These are phyloP conservation scores for Elanus axillaris DNA, from an alignment of 2,113 vertebrate genomes.

Conservation along the genomic window DNA sequence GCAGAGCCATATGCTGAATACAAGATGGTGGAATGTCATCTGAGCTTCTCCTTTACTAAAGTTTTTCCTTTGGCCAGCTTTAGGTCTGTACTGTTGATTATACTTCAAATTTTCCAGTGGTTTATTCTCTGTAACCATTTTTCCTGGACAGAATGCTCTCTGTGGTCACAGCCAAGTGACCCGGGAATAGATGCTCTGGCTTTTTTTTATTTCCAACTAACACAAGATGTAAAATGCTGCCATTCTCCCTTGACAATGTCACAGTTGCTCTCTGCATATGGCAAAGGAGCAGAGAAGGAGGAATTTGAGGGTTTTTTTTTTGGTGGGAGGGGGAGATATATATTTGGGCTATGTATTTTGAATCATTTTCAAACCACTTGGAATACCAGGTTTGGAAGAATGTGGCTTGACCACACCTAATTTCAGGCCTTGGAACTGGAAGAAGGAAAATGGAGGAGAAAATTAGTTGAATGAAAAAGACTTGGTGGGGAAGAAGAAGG, in stretches of 20 bases:
- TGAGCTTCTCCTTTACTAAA: not conserved
- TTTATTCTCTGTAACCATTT: not conserved
- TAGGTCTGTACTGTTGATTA: not conserved
- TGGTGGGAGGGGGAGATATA: too few species aligned
- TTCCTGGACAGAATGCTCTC: not conserved
- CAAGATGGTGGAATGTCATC: not conserved
- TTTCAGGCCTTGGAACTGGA: not conserved
- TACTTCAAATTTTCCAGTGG: not conserved
- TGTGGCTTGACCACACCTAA: not conserved
- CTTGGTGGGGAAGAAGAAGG: not conserved
- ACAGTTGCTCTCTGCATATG: not conserved
- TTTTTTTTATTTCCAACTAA: not conserved
- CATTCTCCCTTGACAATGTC: not conserved
- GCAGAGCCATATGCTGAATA: not conserved
- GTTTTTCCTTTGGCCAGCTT: not conserved
- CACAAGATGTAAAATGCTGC: not conserved
- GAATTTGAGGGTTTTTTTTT: not conserved
- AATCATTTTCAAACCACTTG: not conserved
- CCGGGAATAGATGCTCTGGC: not conserved
- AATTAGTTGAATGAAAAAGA: not conserved
- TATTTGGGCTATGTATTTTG: not conserved
- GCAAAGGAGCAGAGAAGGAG: not conserved
- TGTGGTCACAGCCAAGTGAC: not conserved
- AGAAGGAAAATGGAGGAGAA: not conserved
- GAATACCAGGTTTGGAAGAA: not conserved